phyloP scores from a whole-genome alignment of 2,113 vertebrate genomes.

The Elaphurus davidianus region DNA sequence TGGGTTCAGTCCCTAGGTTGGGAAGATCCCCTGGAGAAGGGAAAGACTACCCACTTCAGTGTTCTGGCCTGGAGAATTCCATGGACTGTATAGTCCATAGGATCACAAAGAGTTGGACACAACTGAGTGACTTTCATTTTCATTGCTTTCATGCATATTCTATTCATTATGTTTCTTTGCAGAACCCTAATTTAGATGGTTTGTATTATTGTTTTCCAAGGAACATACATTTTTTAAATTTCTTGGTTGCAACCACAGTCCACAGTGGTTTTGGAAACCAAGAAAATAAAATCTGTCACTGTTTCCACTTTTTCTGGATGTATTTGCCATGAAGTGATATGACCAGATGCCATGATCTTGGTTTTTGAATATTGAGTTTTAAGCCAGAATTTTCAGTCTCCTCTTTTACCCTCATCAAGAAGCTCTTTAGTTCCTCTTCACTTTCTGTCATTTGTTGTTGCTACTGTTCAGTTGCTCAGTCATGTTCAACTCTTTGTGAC shows the following conservation, averaged over 20 bases:
- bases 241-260: neutral
- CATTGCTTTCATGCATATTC: neutral
- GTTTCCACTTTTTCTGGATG: neutral
- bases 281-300: neutral
- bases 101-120: rapidly evolving
- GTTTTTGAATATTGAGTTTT: neutral
- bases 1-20: neutral
- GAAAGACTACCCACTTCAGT: neutral
- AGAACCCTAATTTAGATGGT: neutral
- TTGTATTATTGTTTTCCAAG: neutral
- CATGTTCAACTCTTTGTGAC: neutral
- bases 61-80: neutral
- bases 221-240: neutral
- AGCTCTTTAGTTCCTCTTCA: neutral
- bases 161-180: neutral
- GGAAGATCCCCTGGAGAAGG: neutral
- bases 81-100: neutral
- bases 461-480: neutral
- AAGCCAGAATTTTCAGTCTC: neutral
- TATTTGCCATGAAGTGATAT: neutral
- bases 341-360: neutral
- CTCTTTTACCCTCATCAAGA: neutral
- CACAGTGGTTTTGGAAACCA: neutral
- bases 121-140: neutral
- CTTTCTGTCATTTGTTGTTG: neutral